Evolutionary conservation across 2,888 invertebrate species (phyloP).

Genomic region (Tricholauxania praeusta): DNA sequence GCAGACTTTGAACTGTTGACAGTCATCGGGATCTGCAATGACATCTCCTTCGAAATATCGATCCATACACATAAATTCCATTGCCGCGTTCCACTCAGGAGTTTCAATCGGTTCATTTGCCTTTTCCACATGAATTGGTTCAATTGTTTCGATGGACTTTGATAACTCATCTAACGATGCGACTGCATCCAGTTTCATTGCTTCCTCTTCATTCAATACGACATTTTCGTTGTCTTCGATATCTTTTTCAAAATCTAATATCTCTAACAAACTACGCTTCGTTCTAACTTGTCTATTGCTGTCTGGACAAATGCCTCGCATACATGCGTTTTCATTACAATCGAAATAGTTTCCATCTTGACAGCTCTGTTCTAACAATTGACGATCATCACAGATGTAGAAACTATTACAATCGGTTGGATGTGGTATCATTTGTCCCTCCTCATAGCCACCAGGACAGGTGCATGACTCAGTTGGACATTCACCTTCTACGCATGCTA

Average conservation of each 20-base stretch:
- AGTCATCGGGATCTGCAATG: constrained; percentile 31
- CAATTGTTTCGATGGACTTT: neutral
- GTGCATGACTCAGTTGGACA: constrained; percentile 49
- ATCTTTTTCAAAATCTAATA: too few relatives aligned
- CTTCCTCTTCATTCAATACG: constrained; percentile 2
- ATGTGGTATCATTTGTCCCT: constrained; percentile 51
- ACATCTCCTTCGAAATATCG: constrained; percentile 40
- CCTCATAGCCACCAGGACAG: constrained; percentile 47
- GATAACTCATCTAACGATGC: neutral
- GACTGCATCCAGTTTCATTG: neutral
- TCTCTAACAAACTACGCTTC: neutral
- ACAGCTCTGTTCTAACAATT: constrained; percentile 52
- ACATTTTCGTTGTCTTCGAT: neutral
- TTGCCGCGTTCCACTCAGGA: neutral
- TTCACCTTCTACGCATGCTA: constrained; percentile 48
- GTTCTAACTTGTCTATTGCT: neutral
- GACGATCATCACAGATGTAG: constrained; percentile 52
- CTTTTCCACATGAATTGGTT: neutral
- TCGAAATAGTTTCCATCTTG: constrained; percentile 54
- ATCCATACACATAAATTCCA: constrained; percentile 17
- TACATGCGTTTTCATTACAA: neutral
- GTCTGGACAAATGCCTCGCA: constrained; percentile 45
- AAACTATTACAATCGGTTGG: constrained; percentile 51
- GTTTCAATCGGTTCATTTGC: neutral
- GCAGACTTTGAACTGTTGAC: constrained; percentile 39